Conservation (phyloP, 2,888 invertebrate species). For the Podabrus alpinus region DNA sequence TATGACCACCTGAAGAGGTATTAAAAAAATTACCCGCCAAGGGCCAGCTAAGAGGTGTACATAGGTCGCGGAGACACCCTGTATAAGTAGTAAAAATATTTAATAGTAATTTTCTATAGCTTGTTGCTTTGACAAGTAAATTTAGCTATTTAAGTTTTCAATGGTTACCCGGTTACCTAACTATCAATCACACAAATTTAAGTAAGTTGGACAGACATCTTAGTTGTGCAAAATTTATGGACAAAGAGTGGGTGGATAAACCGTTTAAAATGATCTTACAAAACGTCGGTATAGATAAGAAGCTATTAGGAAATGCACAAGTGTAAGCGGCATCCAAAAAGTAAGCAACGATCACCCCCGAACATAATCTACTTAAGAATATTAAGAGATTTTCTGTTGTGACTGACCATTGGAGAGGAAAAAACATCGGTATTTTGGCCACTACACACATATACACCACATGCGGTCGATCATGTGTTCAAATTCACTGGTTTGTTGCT, state of each 20-base stretch:
- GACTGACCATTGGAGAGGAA: slow-evolving; percentile 52
- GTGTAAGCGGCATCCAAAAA: slow-evolving; percentile 34
- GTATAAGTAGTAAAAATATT: too few species aligned
- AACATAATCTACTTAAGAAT: slow-evolving; percentile 55
- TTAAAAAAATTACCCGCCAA: too few species aligned
- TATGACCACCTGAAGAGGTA: too few species aligned
- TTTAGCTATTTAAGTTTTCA: neutral
- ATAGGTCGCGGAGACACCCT: too few species aligned
- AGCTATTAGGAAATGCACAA: slow-evolving; percentile 42
- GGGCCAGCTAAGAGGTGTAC: too few species aligned
- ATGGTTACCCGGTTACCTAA: neutral
- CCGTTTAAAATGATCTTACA: slow-evolving; percentile 53
- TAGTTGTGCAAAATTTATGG: slow-evolving; percentile 18
- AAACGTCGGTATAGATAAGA: slow-evolving; percentile 41
- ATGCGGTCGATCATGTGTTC: slow-evolving; percentile 33
- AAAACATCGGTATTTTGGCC: slow-evolving; percentile 49
- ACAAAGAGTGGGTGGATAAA: slow-evolving; percentile 50
- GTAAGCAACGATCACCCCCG: slow-evolving; percentile 39
- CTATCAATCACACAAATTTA: slow-evolving; percentile 16
- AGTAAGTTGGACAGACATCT: slow-evolving; percentile 9
- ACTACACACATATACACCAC: slow-evolving; percentile 35
- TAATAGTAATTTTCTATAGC: neutral
- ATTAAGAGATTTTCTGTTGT: slow-evolving; percentile 52
- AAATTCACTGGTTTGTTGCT: slow-evolving; percentile 19
- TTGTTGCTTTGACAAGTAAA: neutral